Base-by-base conservation (phyloP, 2,888 invertebrate species). In the Carpatolechia fugitivella region DNA sequence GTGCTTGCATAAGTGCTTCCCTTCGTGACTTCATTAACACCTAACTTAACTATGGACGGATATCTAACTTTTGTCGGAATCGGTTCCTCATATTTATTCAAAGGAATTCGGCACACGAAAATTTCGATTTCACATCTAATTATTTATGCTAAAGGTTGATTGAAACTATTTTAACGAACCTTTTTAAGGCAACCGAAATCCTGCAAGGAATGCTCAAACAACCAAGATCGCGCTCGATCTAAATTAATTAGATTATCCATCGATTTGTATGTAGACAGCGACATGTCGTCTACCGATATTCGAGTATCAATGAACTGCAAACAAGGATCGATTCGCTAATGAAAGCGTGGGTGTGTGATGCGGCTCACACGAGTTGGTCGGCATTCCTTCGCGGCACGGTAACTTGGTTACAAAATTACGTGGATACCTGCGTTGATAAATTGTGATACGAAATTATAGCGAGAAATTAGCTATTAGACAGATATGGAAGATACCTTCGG, bases 361-460 rank as follows among this genome's bases (percentile, higher is more conserved):
- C 0, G 38, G 6, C 7, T 14, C 33, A 41, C 14, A 8, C 47
- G 30, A 30, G 14, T 30, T 14, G 16, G 10, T 16, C 31, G 16
- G 36, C 54, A 57, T 57, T 47, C 57, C 57, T 47, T 57, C 57
- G 54, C 54, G 57, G 51, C 52, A 51, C 52, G 54, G 11, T 31
- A 48, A 14, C 13, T n/a, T 47, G 41, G 52, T 57, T 57, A 55
- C 57, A 33, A 57, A 44, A 56, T 49, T 41, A 13, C 14, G 30
- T 33, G 44, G 53, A 56, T 56, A 46, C 53, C 36, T 44, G 44
- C 44, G 24, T 53, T 54, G 56, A 56, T 56, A 44, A 41, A 48
- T 49, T 48, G 14, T 16, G 14, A 31, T 48, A 14, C 48, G 48
- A 48, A 48, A 48, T 30, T 48, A 5, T 13, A 18, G 8, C n/a